phyloP scores from a whole-genome alignment of 1,140 invertebrate genomes.

The Drosophila subpulchrella region DNA sequence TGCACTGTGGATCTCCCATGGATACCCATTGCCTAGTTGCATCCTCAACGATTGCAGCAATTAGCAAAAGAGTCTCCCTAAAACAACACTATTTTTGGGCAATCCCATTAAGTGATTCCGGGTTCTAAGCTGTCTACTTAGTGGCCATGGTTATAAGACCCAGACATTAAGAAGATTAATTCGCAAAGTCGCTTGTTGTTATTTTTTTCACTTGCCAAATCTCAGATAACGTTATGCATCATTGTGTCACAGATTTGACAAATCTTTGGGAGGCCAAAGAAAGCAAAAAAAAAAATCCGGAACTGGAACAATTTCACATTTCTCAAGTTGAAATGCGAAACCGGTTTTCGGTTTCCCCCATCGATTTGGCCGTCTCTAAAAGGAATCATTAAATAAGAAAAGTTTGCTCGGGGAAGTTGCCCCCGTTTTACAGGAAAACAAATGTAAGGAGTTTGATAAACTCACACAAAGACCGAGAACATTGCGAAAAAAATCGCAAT shows the following conservation, averaged over 20 bases:
- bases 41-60: constrained; percentile 45
- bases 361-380: constrained; percentile 43
- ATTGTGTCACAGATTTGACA: constrained; percentile 79
- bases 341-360: constrained; percentile 26
- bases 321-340: constrained; percentile 69
- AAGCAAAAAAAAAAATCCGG: constrained; percentile 30
- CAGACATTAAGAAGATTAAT: constrained; percentile 83
- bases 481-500: constrained; percentile 72
- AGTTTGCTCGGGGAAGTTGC: constrained; percentile 32
- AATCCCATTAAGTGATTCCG: constrained; percentile 78
- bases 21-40: constrained; percentile 7
- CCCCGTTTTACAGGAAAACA: constrained; percentile 72
- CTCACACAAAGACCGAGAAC: constrained; percentile 47
- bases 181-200: constrained; percentile 68
- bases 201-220: constrained; percentile 45
- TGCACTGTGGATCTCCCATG: constrained; percentile 12
- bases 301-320: constrained; percentile 72
- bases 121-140: constrained; percentile 62
- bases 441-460: constrained; percentile 79
- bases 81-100: constrained; percentile 4
- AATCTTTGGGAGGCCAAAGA: constrained; percentile 50
- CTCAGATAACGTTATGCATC: constrained; percentile 82
- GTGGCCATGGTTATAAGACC: constrained; percentile 40
- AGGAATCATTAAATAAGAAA: constrained; percentile 77
- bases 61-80: constrained; percentile 32